phyloP scores from a whole-genome alignment of 2,113 vertebrate genomes.

The Ciconia boyciana region DNA sequence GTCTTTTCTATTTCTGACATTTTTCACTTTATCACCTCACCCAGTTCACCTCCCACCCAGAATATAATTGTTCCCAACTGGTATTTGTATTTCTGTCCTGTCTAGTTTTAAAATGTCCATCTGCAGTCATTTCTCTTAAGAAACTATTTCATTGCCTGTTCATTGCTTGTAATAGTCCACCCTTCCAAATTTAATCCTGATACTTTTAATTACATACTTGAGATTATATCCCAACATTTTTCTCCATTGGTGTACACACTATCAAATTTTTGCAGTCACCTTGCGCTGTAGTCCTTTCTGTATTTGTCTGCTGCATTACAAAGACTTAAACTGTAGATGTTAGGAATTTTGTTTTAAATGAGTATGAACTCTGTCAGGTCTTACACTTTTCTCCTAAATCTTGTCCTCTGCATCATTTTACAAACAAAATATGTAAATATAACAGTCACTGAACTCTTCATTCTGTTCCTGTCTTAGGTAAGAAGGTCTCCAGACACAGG shows the following conservation, averaged over 20 bases:
- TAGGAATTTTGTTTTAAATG: background rate
- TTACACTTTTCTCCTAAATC: background rate
- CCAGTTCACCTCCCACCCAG: background rate
- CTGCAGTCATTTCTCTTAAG: background rate
- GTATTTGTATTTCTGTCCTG: background rate
- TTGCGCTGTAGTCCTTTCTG: background rate
- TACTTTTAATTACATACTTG: background rate
- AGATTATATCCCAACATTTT: background rate
- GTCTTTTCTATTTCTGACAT: background rate
- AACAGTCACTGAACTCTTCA: background rate
- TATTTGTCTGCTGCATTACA: background rate
- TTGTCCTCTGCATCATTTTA: background rate
- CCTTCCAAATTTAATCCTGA: background rate
- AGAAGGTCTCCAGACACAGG: background rate
- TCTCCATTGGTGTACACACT: background rate
- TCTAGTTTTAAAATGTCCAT: background rate
- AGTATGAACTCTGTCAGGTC: background rate
- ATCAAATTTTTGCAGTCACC: background rate
- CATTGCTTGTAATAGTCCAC: background rate
- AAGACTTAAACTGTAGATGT: background rate
- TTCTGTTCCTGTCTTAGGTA: background rate
- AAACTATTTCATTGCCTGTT: background rate
- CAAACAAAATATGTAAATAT: background rate
- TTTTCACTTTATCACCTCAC: background rate
- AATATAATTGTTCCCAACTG: background rate